These are phyloP conservation scores for Percopsis transmontana DNA, from an alignment of 2,113 vertebrate species.

Conservation along the genomic window DNA sequence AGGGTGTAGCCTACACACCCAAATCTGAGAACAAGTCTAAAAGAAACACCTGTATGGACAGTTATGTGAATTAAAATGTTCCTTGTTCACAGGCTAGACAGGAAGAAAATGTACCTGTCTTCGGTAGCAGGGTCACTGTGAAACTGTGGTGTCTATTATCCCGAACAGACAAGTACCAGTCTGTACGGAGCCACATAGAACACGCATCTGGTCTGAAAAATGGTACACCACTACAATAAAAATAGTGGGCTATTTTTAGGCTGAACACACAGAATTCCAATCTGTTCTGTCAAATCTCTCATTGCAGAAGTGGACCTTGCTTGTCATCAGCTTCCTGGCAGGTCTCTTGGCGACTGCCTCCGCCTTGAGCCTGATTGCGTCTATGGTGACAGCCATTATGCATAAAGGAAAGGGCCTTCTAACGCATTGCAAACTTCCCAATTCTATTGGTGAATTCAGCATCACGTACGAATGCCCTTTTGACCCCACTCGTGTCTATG, in stretches of 20 bases:
- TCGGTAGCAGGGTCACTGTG: no score
- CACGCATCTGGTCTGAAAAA: no score
- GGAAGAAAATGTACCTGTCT: no score
- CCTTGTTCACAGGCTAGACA: no score
- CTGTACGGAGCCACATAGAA: no score
- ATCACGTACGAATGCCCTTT: conserved; percentile 84
- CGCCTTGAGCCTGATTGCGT: conserved; percentile 72
- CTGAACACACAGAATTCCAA: not conserved
- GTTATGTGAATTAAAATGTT: no score
- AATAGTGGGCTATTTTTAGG: not conserved
- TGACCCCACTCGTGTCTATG: conserved; percentile 87
- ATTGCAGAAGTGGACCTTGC: conserved; percentile 81
- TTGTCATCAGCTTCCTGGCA: conserved; percentile 79
- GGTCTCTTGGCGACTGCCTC: conserved; percentile 78
- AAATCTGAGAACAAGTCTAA: no score
- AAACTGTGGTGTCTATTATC: no score
- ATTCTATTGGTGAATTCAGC: conserved; percentile 44
- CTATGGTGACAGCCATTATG: conserved; percentile 78
- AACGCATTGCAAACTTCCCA: conserved; percentile 66
- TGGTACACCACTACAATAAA: no score
- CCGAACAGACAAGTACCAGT: no score
- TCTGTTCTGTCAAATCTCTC: not conserved
- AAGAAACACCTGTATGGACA: no score
- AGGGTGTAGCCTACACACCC: no score
- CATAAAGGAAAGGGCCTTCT: conserved; percentile 76